These are phyloP conservation scores for Hylaeus volcanicus DNA, from an alignment of 1,140 invertebrate species.

Conservation along the genomic window DNA sequence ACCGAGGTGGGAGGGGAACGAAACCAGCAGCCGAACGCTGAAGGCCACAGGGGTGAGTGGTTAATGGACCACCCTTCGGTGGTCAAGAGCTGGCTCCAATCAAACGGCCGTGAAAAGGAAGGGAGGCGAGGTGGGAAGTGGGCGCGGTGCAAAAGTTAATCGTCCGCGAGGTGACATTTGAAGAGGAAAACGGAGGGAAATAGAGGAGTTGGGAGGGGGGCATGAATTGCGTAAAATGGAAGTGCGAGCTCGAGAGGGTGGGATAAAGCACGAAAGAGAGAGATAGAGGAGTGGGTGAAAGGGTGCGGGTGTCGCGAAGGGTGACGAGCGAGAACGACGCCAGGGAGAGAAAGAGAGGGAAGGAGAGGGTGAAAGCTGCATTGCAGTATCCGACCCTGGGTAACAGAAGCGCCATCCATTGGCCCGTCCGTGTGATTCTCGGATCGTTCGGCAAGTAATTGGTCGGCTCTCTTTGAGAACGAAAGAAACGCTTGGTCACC, in stretches of 20 bases:
- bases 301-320: constrained; percentile 2
- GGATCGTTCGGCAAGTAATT: constrained; percentile 53
- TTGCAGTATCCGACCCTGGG: constrained; percentile 62
- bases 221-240: constrained; percentile 59
- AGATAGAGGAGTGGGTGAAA: background rate
- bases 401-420: constrained; percentile 62
- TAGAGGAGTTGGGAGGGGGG: constrained; percentile 23
- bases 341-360: constrained; percentile 35
- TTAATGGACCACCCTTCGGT: constrained; percentile 56
- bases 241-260: constrained; percentile 41
- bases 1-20: too few relatives aligned
- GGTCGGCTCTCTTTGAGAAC: constrained; percentile 38
- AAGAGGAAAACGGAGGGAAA: constrained; percentile 58
- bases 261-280: background rate
- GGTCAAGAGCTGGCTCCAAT: constrained; percentile 57
- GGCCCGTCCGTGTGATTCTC: constrained; percentile 44
- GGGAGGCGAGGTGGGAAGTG: background rate
- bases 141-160: constrained; percentile 59
- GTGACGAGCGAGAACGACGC: background rate
- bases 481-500: constrained; percentile 27
- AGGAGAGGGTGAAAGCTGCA: constrained; percentile 61
- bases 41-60: constrained; percentile 43
- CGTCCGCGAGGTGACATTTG: constrained; percentile 64
- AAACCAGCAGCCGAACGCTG: background rate
- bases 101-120: constrained; percentile 58